Conservation (phyloP, 2,888 invertebrate genomes). For the Sinotaia quadrata region DNA sequence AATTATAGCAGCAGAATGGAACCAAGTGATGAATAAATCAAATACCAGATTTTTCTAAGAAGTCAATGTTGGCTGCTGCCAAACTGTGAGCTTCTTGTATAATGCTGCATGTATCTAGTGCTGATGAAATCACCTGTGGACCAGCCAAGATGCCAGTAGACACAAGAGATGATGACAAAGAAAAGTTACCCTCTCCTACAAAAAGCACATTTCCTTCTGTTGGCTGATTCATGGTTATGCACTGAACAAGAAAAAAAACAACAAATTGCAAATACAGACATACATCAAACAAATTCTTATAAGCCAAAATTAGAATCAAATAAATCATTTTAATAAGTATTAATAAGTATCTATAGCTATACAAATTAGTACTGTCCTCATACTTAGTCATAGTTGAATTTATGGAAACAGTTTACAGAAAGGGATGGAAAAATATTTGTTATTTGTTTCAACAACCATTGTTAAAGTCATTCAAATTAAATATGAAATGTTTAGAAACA, state of each 20-base stretch:
- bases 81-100: constrained; percentile 57
- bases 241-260: constrained; percentile 11
- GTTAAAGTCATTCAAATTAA: too few relatives aligned
- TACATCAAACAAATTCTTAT: too few relatives aligned
- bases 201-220: constrained; percentile 65
- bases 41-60: constrained; percentile 31
- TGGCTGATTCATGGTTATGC: constrained; percentile 41
- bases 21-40: not conserved
- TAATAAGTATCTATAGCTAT: too few relatives aligned
- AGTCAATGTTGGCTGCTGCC: constrained; percentile 51
- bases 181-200: constrained; percentile 77
- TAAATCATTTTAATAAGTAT: too few relatives aligned
- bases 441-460: too few relatives aligned
- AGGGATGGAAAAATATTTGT: too few relatives aligned
- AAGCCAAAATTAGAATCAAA: too few relatives aligned
- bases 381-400: too few relatives aligned
- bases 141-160: constrained; percentile 46
- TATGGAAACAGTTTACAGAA: too few relatives aligned
- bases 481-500: too few relatives aligned
- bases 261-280: too few relatives aligned
- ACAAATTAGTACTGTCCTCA: too few relatives aligned
- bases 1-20: not conserved
- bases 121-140: constrained; percentile 70
- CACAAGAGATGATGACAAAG: constrained; percentile 73
- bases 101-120: constrained; percentile 68